Conservation (phyloP, 2,888 invertebrate genomes). For the Dasypolia templi region DNA sequence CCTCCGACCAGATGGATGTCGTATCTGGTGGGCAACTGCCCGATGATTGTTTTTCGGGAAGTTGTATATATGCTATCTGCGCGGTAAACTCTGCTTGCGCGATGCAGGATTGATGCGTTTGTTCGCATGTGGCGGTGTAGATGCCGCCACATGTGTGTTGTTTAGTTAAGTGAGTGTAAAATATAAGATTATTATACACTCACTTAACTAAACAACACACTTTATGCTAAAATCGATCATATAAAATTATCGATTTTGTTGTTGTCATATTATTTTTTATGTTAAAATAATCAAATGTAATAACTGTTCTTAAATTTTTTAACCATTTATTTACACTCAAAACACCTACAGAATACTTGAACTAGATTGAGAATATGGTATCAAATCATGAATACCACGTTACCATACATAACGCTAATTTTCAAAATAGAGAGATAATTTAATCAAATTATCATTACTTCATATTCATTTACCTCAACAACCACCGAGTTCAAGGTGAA, state of each 20-base stretch:
- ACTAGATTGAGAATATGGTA: not conserved
- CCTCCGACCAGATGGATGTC: too few species aligned
- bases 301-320: not conserved
- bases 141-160: too few species aligned
- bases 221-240: too few species aligned
- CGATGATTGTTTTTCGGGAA: too few species aligned
- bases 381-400: not conserved
- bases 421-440: conserved; percentile 9
- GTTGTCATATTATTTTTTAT: not conserved
- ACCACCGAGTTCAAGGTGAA: conserved; percentile 41
- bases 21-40: too few species aligned
- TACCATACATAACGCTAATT: not conserved
- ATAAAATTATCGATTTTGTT: not conserved
- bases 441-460: conserved; percentile 31
- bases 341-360: not conserved
- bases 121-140: too few species aligned
- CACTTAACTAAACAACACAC: too few species aligned
- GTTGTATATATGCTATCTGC: too few species aligned
- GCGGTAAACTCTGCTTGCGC: too few species aligned
- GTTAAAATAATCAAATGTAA: not conserved
- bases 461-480: conserved; percentile 18
- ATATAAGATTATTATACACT: too few species aligned
- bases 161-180: too few species aligned
- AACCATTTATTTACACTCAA: not conserved
- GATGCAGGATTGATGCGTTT: too few species aligned